These are phyloP conservation scores for Drosophila longiperda DNA, from an alignment of 2,888 invertebrate genomes.

Conservation along the genomic window DNA sequence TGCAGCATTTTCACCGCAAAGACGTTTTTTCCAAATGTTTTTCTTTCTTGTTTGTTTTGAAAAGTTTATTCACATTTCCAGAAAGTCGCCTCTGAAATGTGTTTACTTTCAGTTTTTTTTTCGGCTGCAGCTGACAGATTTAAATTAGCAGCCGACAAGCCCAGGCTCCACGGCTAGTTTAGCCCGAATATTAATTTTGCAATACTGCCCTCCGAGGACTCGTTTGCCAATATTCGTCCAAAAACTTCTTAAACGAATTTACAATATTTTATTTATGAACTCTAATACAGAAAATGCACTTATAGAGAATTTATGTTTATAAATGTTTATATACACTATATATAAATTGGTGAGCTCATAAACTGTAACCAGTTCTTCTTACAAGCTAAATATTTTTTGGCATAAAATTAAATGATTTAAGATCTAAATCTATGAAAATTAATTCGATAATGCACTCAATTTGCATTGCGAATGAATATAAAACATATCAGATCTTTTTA, in stretches of 20 bases:
- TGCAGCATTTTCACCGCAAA: conserved; percentile 65
- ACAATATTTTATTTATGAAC: conserved; percentile 16
- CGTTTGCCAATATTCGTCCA: conserved; percentile 16
- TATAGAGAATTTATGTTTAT: background rate
- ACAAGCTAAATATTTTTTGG: background rate
- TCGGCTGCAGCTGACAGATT: conserved; percentile 47
- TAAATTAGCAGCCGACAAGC: conserved; percentile 36
- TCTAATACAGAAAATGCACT: background rate
- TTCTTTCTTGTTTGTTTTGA: conserved; percentile 8
- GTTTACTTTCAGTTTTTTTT: conserved; percentile 17
- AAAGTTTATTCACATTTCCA: conserved; percentile 77
- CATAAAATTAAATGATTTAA: background rate
- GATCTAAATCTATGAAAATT: background rate
- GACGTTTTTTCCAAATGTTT: conserved; percentile 34
- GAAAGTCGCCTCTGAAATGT: conserved; percentile 57
- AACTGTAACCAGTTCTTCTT: background rate
- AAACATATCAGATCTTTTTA: background rate
- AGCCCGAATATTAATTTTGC: conserved; percentile 59
- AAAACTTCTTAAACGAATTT: conserved; percentile 19
- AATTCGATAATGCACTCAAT: background rate
- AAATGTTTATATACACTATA: background rate
- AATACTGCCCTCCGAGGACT: conserved; percentile 11
- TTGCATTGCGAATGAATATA: background rate
- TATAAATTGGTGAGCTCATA: background rate
- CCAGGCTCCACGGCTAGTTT: conserved; percentile 8